A percentile compares a stretch with the other conserved stretches of the same genome.
Evolutionary conservation across 2,888 invertebrate genomes (phyloP).

Genomic region (Bembecia ichneumoniformis): DNA sequence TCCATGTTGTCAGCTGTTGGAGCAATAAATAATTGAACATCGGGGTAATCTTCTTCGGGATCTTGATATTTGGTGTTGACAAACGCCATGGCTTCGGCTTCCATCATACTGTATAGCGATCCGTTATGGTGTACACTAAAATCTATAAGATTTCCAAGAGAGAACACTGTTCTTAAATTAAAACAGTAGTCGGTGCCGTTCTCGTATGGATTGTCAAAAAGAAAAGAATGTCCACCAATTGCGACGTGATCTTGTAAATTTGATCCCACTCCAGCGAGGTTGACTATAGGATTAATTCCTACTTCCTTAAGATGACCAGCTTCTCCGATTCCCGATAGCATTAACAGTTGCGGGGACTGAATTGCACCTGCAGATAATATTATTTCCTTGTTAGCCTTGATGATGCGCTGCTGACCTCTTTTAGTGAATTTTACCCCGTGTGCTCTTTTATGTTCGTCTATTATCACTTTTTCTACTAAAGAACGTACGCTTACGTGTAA

Average conservation of each 20-base stretch:
- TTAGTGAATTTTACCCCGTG: slow-evolving; percentile 79
- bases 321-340: slow-evolving; percentile 89
- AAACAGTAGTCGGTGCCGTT: slow-evolving; percentile 76
- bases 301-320: slow-evolving; percentile 72
- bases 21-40: slow-evolving; percentile 83
- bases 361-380: slow-evolving; percentile 89
- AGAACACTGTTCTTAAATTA: slow-evolving; percentile 76
- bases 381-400: slow-evolving; percentile 80
- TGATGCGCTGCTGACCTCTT: slow-evolving; percentile 60
- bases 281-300: slow-evolving; percentile 72
- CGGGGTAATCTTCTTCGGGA: slow-evolving; percentile 79
- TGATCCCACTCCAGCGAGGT: slow-evolving; percentile 81
- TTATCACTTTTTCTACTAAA: slow-evolving; percentile 77
- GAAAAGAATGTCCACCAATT: slow-evolving; percentile 82
- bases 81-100: slow-evolving; percentile 85
- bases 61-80: slow-evolving; percentile 81
- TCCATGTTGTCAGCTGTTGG: slow-evolving; percentile 84
- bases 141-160: slow-evolving; percentile 72
- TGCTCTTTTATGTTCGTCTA: slow-evolving; percentile 75
- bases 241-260: slow-evolving; percentile 90
- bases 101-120: slow-evolving; percentile 81
- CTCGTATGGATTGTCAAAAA: slow-evolving; percentile 75
- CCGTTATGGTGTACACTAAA: slow-evolving; percentile 76
- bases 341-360: slow-evolving; percentile 87
- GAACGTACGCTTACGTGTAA: slow-evolving; percentile 81